Base-by-base conservation (phyloP, 1,140 invertebrate genomes). In the Geopemphigus sp. region DNA sequence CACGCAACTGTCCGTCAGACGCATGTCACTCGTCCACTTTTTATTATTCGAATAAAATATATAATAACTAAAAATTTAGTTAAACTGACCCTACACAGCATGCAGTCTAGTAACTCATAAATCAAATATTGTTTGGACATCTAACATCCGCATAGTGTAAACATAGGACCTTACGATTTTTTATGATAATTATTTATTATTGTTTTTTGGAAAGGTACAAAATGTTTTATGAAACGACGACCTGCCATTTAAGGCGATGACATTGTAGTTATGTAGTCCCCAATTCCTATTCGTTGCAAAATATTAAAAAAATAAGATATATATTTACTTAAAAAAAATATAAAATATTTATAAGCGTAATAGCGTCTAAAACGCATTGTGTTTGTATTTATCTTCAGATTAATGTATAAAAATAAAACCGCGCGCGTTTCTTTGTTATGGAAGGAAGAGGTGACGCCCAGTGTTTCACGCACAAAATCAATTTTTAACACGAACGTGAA, bases 61-160 rank as follows among this genome's bases (percentile, higher is more conserved):
- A 76, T 76, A 76, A 76, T 76, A 8, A 32, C 72, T 29, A 54
- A 76, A 57, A 76, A 59, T 76, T 59, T 59, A 76, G 72, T 76
- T 50, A 45, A 76, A 76, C 59, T 22, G 54, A 54, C 29, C 72
- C 72, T 8, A 39, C 72, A 57, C 72, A 76, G 72, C 54, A 17
- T 76, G 72, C n/a, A 39, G 72, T 76, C 72, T 14, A 5, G n/a
- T 59, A 76, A 76, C 12, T 57, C 72, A 59, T 76, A 76, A 76
- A 76, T 76, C 72, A 76, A 76, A 76, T 19, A 56, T 57, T 45
- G 72, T 76, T 76, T 17, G 54, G 11, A 76, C 70, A 59, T 59
- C 56, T 59, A 39, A 56, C n/a, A 57, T 74, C 45, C 11, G 50
- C 56, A 12, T 50, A 56, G 29, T 57, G 70, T 73, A 73, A 73